Evolutionary conservation across 1,140 invertebrate genomes (phyloP).

Genomic region (Scaptodrosophila lebanonensis): DNA sequence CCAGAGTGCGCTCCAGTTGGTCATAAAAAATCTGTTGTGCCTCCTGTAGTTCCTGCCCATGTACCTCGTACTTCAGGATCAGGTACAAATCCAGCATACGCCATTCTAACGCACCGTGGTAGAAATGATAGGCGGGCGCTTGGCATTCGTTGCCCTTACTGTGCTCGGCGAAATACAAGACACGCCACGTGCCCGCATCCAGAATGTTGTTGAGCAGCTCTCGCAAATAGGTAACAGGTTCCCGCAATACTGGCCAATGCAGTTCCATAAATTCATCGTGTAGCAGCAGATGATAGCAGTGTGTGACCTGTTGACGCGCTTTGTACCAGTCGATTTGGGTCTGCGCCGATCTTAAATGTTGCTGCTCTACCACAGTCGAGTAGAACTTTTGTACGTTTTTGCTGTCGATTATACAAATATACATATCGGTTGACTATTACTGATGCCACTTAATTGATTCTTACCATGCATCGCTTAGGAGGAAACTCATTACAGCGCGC

Average conservation of each 20-base stretch:
- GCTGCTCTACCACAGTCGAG: constrained; percentile 28
- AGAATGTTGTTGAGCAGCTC: constrained; percentile 47
- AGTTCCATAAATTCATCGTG: neutral
- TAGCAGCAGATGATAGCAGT: constrained; percentile 57
- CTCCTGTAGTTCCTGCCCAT: neutral
- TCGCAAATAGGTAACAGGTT: constrained; percentile 15
- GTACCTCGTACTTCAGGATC: constrained; percentile 12
- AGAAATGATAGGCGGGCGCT: constrained; percentile 63
- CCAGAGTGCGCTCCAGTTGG: constrained; percentile 45
- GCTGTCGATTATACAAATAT: constrained; percentile 13
- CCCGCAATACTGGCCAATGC: constrained; percentile 12
- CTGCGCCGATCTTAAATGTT: constrained; percentile 30
- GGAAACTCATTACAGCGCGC: constrained; percentile 20
- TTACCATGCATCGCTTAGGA: constrained; percentile 59
- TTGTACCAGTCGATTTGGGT: constrained; percentile 26
- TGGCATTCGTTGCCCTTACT: constrained; percentile 69
- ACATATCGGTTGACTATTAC: neutral
- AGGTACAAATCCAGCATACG: constrained; percentile 61
- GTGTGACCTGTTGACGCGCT: constrained; percentile 49
- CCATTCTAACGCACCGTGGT: constrained; percentile 72
- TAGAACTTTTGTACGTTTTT: constrained; percentile 63
- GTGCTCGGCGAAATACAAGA: constrained; percentile 62
- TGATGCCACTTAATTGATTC: neutral
- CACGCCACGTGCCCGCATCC: constrained; percentile 48
- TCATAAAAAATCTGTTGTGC: constrained; percentile 2